Evolutionary conservation across 2,888 invertebrate species (phyloP).

Genomic region (Synanthedon andrenaeformis): DNA sequence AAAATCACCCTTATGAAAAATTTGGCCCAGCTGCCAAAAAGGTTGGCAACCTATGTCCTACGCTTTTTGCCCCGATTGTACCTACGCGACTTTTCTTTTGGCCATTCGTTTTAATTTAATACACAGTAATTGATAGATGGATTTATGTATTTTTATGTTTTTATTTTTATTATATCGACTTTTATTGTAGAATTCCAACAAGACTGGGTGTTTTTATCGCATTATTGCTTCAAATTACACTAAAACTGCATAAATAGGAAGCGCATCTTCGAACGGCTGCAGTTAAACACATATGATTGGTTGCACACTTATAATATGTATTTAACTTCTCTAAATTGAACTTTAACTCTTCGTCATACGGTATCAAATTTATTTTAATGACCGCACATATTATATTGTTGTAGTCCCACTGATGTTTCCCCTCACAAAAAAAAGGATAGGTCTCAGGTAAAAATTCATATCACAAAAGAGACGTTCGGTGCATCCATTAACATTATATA

Average conservation of each 20-base stretch:
- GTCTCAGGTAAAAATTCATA: conserved; percentile 50
- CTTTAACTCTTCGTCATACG: neutral
- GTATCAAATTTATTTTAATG: conserved; percentile 9
- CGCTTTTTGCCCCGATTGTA: no score
- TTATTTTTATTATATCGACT: no score
- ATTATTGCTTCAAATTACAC: no score
- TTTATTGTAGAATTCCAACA: no score
- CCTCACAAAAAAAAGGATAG: conserved; percentile 46
- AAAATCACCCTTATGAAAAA: no score
- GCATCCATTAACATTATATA: neutral
- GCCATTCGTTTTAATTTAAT: no score
- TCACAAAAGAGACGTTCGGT: neutral
- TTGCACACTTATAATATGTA: conserved; percentile 4
- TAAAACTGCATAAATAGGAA: conserved; percentile 11
- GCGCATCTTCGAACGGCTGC: conserved; percentile 19
- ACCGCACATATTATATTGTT: conserved; percentile 8
- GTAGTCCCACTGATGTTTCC: conserved; percentile 21
- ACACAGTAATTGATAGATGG: no score
- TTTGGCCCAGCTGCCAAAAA: no score
- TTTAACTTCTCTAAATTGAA: neutral
- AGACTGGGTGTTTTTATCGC: no score
- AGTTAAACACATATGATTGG: conserved; percentile 14
- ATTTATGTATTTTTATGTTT: no score
- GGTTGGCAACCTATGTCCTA: no score
- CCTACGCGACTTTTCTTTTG: no score